A percentile compares a stretch with the other conserved stretches of the same genome.
Conservation (phyloP, 1,140 invertebrate species). For the Tribolium castaneum region DNA sequence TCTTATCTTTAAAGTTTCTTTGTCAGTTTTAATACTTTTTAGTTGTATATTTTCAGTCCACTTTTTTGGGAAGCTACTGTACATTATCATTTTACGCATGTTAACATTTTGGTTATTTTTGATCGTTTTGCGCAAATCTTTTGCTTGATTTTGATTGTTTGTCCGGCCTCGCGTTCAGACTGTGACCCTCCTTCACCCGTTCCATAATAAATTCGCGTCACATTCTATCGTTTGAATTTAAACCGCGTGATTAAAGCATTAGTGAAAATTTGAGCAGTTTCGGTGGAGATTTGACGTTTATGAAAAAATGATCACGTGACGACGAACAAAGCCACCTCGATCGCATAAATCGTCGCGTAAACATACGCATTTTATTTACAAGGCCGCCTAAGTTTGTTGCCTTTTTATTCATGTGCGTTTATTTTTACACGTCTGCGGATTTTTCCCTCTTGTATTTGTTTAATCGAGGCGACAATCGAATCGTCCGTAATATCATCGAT, state of each 20-base stretch:
- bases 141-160: too few relatives aligned
- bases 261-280: neutral
- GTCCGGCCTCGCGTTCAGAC: neutral
- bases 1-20: too few relatives aligned
- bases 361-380: conserved; percentile 38
- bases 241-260: neutral
- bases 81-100: too few relatives aligned
- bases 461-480: conserved; percentile 25
- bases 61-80: too few relatives aligned
- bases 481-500: conserved; percentile 1
- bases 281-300: neutral
- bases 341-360: conserved; percentile 26
- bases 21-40: too few relatives aligned
- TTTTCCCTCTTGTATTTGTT: conserved; percentile 5
- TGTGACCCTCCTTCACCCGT: neutral
- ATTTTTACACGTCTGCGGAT: conserved; percentile 43
- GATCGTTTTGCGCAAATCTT: neutral
- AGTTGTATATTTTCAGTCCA: too few relatives aligned
- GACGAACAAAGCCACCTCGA: neutral
- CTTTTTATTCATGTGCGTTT: conserved; percentile 42
- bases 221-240: neutral
- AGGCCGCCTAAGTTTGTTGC: conserved; percentile 42
- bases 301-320: conserved; percentile 9
- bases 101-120: too few relatives aligned
- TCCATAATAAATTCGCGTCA: neutral